Evolutionary conservation across 2,113 vertebrate species (phyloP).

Genomic region (Vimba vimba): DNA sequence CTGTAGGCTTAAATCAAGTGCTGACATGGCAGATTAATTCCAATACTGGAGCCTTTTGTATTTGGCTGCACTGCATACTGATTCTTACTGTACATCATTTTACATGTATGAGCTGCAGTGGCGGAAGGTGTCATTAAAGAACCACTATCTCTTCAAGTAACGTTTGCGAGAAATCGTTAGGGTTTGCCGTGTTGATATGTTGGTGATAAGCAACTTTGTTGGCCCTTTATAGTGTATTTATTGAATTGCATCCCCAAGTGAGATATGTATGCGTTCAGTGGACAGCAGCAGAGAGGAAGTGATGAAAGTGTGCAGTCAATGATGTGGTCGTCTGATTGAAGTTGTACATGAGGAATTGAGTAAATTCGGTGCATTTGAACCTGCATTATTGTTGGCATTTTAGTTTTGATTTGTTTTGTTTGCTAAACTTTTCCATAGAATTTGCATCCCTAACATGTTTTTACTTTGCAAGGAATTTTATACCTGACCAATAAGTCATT

Average conservation of each 20-base stretch:
- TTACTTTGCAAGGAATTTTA: not conserved
- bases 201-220: conserved; percentile 1
- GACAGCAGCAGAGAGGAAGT: not conserved
- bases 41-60: conserved; percentile 36
- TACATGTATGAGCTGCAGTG: not conserved
- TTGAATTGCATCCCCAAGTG: conserved; percentile 7
- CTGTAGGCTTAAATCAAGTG: conserved; percentile 35
- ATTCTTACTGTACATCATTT: not conserved
- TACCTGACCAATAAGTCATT: not conserved
- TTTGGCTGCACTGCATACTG: conserved; percentile 25
- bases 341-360: not conserved
- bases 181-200: not conserved
- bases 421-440: not conserved
- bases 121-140: not conserved
- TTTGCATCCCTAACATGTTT: not conserved
- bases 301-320: conserved; percentile 5
- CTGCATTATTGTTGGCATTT: not conserved
- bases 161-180: not conserved
- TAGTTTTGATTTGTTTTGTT: not conserved
- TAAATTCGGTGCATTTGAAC: not conserved
- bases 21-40: conserved; percentile 41
- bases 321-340: not conserved
- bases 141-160: not conserved
- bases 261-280: not conserved
- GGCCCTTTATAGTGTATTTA: conserved; percentile 13